Conservation (phyloP, 2,888 invertebrate genomes). For the Cheilosia grossa region DNA sequence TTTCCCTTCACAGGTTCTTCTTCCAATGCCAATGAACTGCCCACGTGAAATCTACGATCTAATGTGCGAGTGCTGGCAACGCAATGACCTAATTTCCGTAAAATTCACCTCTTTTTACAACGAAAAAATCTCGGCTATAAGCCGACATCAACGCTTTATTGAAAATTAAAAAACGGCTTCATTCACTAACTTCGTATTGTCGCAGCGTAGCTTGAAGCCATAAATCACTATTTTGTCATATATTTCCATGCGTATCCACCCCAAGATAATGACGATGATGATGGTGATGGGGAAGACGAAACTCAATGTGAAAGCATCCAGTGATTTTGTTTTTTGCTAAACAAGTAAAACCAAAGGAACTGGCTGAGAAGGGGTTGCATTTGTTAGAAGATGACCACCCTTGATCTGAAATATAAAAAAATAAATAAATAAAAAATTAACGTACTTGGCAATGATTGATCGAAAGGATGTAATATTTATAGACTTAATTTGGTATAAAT, state of each 20-base stretch:
- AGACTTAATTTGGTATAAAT: conserved; percentile 45
- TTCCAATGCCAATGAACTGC: conserved; percentile 90
- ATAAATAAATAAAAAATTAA: conserved; percentile 27
- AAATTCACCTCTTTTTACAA: conserved; percentile 93
- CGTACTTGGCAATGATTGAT: conserved; percentile 71
- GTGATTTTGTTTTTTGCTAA: conserved; percentile 33
- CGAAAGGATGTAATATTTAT: conserved; percentile 63
- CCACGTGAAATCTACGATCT: conserved; percentile 93
- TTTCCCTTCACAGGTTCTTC: conserved; percentile 82
- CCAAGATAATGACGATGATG: conserved; percentile 3
- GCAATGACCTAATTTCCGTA: conserved; percentile 91
- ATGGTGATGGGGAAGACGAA: conserved; percentile 23
- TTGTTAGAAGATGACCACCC: conserved; percentile 31
- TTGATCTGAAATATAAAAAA: conserved; percentile 9
- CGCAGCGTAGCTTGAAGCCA: conserved; percentile 57
- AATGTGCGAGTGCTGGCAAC: conserved; percentile 94
- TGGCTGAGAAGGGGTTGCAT: conserved; percentile 24
- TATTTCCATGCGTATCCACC: conserved; percentile 55
- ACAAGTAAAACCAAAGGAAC: conserved; percentile 38
- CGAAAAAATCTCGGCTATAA: conserved; percentile 88
- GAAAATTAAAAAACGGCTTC: conserved; percentile 74
- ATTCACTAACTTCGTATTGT: conserved; percentile 58
- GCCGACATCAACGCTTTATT: conserved; percentile 80
- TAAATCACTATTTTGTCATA: conserved; percentile 49
- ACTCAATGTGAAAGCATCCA: conserved; percentile 51